Conservation (phyloP, 2,797 vertebrate species). For the Gila robusta region DNA sequence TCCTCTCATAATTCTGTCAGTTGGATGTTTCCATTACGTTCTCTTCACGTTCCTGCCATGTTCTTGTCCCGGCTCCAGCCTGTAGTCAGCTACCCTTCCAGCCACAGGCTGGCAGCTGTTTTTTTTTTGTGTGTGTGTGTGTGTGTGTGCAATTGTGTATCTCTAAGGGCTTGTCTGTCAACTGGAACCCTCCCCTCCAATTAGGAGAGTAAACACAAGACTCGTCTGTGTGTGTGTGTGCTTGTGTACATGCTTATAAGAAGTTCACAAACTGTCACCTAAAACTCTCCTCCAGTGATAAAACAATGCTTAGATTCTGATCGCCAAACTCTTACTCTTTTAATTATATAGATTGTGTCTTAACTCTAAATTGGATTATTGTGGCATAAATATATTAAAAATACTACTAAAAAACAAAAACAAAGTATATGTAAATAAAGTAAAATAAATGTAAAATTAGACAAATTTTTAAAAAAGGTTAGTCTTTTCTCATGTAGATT, state of each 20-base stretch:
- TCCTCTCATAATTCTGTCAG: slow-evolving; percentile 76
- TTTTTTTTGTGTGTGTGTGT: background rate
- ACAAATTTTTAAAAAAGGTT: background rate
- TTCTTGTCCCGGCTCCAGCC: slow-evolving; percentile 58
- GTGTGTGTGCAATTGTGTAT: slow-evolving; percentile 54
- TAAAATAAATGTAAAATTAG: background rate
- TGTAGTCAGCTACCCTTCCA: slow-evolving; percentile 57
- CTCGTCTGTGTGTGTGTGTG: slow-evolving; percentile 38
- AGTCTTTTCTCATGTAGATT: background rate
- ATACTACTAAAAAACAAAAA: background rate
- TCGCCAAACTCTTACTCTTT: background rate
- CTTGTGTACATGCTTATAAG: slow-evolving; percentile 43
- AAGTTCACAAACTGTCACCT: slow-evolving; percentile 58
- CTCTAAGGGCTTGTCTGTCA: slow-evolving; percentile 67
- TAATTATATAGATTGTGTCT: background rate
- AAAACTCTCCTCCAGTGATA: slow-evolving; percentile 53
- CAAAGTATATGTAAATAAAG: background rate
- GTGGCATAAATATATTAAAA: background rate
- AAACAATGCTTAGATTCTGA: slow-evolving; percentile 44
- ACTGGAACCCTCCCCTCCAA: slow-evolving; percentile 93
- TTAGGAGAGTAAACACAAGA: slow-evolving; percentile 97
- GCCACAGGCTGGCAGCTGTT: slow-evolving; percentile 75
- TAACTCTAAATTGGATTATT: background rate
- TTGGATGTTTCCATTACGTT: slow-evolving; percentile 79
- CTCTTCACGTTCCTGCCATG: slow-evolving; percentile 57